Percentiles rank a stretch among this genome's conserved stretches.
Conservation (phyloP, 92 coral and sea anemone genomes). For the Pocillopora grandis region DNA sequence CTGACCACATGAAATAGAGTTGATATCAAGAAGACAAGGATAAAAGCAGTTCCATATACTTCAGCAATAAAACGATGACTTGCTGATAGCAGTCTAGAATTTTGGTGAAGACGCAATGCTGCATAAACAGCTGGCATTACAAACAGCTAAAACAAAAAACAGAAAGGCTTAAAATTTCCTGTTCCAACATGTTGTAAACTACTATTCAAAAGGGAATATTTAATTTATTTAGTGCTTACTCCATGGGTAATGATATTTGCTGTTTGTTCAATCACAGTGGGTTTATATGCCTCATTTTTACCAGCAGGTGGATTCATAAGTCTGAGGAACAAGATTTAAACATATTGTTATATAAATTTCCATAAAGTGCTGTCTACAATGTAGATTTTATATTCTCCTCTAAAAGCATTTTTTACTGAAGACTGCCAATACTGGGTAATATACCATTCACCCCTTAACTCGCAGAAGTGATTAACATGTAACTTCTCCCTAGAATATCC, state of each 20-base stretch:
- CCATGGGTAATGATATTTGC: constrained; percentile 94
- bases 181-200: too few species aligned
- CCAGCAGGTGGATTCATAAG: constrained; percentile 84
- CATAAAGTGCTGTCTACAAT: too few species aligned
- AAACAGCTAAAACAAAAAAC: constrained; percentile 62
- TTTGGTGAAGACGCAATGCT: constrained; percentile 47
- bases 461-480: too few species aligned
- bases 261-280: constrained; percentile 83
- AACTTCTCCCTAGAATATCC: too few species aligned
- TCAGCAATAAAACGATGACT: constrained; percentile 77
- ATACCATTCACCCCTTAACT: too few species aligned
- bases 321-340: constrained; percentile 36
- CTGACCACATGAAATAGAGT: constrained; percentile 81
- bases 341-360: neutral
- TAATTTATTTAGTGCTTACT: constrained; percentile 46
- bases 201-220: too few species aligned
- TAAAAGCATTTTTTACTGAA: too few species aligned
- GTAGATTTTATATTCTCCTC: too few species aligned
- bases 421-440: too few species aligned
- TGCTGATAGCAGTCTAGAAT: constrained; percentile 55
- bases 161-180: neutral
- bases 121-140: constrained; percentile 82
- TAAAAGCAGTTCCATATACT: constrained; percentile 81
- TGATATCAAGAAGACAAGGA: constrained; percentile 74
- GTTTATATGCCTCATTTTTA: constrained; percentile 79